These are phyloP conservation scores for Drosophila kepulauana DNA, from an alignment of 1,140 invertebrate genomes.

Conservation along the genomic window DNA sequence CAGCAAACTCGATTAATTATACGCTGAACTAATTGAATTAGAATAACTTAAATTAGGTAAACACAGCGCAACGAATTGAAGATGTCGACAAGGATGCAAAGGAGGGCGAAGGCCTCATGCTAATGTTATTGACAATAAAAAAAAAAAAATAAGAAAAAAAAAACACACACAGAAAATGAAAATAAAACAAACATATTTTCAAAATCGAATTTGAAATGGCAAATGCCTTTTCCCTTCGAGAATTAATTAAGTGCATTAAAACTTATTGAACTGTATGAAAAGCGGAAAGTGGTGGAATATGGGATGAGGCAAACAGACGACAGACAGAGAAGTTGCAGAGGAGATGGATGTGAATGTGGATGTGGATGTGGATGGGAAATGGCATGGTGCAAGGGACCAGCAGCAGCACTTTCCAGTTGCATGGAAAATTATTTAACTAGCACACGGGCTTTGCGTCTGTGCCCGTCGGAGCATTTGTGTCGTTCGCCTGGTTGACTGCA, in stretches of 20 bases:
- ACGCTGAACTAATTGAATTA: conserved; percentile 79
- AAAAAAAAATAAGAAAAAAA: conserved; percentile 30
- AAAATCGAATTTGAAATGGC: conserved; percentile 75
- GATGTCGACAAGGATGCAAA: neutral
- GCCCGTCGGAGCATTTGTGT: conserved; percentile 46
- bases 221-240: conserved; percentile 48
- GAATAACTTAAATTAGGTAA: conserved; percentile 83
- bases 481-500: conserved; percentile 62
- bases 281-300: conserved; percentile 4
- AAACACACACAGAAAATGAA: neutral
- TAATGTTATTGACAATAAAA: conserved; percentile 41
- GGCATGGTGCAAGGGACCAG: neutral
- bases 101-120: conserved; percentile 13
- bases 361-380: neutral
- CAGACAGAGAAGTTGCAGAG: neutral
- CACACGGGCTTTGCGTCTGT: conserved; percentile 50
- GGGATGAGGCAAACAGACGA: conserved; percentile 11
- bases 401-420: conserved; percentile 45
- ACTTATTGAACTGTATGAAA: conserved; percentile 79
- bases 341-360: neutral
- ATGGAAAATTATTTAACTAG: conserved; percentile 77
- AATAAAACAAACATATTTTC: conserved; percentile 47
- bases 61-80: conserved; percentile 34
- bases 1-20: conserved; percentile 71
- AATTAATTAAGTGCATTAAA: conserved; percentile 84